phyloP scores from a whole-genome alignment of 2,888 invertebrate genomes.

The Tenthredo livida region DNA sequence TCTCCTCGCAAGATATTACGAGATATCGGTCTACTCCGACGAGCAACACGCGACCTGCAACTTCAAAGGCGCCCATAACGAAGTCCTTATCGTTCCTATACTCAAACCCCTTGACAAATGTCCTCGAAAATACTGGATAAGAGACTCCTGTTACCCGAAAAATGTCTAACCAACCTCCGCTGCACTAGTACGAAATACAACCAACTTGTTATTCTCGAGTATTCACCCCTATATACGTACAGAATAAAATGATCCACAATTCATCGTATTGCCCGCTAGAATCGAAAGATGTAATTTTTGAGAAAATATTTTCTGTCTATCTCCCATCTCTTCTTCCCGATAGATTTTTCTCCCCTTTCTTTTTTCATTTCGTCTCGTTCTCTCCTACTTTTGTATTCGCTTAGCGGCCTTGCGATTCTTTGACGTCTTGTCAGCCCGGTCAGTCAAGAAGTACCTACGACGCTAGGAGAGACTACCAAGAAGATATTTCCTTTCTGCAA shows the following conservation, averaged over 20 bases:
- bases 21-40: slow-evolving; percentile 78
- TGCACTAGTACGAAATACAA: not conserved
- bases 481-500: not conserved
- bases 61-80: slow-evolving; percentile 78
- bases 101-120: slow-evolving; percentile 30
- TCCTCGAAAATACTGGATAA: slow-evolving; percentile 28
- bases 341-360: not conserved
- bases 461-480: slow-evolving; percentile 29
- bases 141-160: not conserved
- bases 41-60: slow-evolving; percentile 78
- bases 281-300: no score
- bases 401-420: slow-evolving; percentile 40
- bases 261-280: no score
- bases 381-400: slow-evolving; percentile 39
- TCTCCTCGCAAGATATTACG: slow-evolving; percentile 78
- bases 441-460: slow-evolving; percentile 33
- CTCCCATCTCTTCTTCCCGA: not conserved
- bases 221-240: not conserved
- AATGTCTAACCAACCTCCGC: not conserved
- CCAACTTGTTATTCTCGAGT: not conserved
- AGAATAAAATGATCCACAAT: no score
- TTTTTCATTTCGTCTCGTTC: not conserved
- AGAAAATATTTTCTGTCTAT: no score
- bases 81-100: slow-evolving; percentile 75
- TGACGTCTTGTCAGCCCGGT: slow-evolving; percentile 44